Evolutionary conservation across 2,797 vertebrate species (phyloP).

Genomic region (Limnodromus scolopaceus): DNA sequence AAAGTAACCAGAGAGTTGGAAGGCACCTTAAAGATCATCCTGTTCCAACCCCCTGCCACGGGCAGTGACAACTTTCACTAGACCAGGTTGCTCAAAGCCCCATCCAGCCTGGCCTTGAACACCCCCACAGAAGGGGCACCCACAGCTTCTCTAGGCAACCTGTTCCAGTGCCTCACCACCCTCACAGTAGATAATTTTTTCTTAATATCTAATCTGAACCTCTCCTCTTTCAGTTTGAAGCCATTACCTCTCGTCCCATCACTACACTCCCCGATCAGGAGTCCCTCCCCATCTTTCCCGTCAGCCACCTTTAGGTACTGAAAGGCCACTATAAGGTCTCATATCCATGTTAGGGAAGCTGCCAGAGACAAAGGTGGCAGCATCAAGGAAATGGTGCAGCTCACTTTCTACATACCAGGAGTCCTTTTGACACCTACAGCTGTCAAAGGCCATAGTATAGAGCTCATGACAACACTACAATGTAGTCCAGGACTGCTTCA

Average conservation of each 20-base stretch:
- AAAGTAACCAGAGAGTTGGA: neutral
- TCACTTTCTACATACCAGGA: neutral
- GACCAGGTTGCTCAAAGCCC: neutral
- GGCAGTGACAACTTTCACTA: neutral
- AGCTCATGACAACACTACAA: neutral
- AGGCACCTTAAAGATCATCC: neutral
- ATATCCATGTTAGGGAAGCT: neutral
- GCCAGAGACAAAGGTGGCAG: neutral
- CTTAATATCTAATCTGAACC: neutral
- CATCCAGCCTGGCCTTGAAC: neutral
- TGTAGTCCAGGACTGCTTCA: neutral
- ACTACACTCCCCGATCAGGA: neutral
- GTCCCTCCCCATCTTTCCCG: neutral
- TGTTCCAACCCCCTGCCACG: neutral
- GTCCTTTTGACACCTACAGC: neutral
- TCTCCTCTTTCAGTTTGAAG: neutral
- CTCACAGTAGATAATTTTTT: neutral
- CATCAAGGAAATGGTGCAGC: neutral
- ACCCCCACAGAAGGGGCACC: neutral
- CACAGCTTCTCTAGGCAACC: neutral
- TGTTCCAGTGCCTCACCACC: neutral
- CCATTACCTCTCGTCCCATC: neutral
- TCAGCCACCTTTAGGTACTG: neutral
- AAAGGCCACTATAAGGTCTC: neutral
- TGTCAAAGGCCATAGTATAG: neutral